Conservation (phyloP, 2,888 invertebrate genomes). For the Beris chalybata region DNA sequence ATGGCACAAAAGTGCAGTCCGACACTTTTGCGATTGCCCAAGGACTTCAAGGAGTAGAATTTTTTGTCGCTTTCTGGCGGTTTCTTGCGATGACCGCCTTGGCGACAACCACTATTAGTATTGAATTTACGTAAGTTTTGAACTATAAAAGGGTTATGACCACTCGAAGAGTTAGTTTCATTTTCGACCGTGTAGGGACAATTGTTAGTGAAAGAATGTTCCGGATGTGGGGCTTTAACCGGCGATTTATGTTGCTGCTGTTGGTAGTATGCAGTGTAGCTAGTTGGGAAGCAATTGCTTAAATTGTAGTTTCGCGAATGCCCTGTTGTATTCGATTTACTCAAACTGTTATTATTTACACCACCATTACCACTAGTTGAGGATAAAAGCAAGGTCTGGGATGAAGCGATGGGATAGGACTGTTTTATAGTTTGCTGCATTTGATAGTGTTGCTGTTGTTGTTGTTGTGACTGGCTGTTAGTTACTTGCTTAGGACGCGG, state of each 20-base stretch:
- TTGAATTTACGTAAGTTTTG: conserved; percentile 50
- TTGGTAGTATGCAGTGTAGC: conserved; percentile 54
- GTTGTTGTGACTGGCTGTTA: conserved; percentile 40
- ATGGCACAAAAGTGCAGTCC: conserved; percentile 41
- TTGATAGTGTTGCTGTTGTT: conserved; percentile 35
- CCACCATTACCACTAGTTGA: conserved; percentile 46
- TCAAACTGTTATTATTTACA: conserved; percentile 11
- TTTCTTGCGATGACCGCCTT: conserved; percentile 34
- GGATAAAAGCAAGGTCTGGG: conserved; percentile 35
- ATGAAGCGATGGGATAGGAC: conserved; percentile 31
- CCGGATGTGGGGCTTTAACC: neutral
- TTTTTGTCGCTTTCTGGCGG: conserved; percentile 35
- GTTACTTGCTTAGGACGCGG: conserved; percentile 54
- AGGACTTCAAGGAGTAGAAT: conserved; percentile 53
- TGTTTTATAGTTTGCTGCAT: conserved; percentile 33
- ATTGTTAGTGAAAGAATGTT: conserved; percentile 9
- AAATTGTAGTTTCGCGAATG: conserved; percentile 50
- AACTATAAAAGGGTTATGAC: conserved; percentile 50
- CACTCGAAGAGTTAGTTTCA: conserved; percentile 2
- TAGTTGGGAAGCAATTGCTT: conserved; percentile 54
- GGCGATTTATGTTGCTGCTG: conserved; percentile 48
- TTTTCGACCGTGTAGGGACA: conserved; percentile 46
- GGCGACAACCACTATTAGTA: conserved; percentile 35
- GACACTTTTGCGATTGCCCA: conserved; percentile 40
- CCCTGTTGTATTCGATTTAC: conserved; percentile 16